phyloP scores from a whole-genome alignment of 30 jellyfish, hydroid and myxozoan genomes.

The Hydra vulgaris region DNA sequence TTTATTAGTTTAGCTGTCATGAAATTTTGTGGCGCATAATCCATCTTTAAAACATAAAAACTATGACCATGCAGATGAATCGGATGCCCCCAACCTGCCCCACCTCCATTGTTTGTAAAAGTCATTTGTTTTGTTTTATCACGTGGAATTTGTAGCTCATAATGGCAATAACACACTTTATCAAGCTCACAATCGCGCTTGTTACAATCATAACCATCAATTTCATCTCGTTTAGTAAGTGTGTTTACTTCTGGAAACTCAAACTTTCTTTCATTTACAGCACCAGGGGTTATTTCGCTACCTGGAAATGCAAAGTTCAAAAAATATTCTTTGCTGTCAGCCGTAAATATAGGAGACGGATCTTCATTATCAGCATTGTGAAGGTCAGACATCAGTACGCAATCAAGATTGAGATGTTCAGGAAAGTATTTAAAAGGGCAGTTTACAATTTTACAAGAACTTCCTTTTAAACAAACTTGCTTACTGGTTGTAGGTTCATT shows the following conservation, averaged over 20 bases:
- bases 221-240: constrained; percentile 55
- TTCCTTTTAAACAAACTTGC: constrained; percentile 29
- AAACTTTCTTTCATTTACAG: constrained; percentile 76
- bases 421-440: constrained; percentile 81
- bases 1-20: constrained; percentile 59
- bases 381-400: constrained; percentile 57
- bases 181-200: constrained; percentile 72
- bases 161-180: constrained; percentile 70
- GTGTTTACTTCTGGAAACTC: constrained; percentile 77
- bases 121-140: constrained; percentile 76
- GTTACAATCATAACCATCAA: constrained; percentile 71
- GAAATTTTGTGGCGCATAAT: constrained; percentile 56
- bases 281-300: constrained; percentile 64
- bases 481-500: constrained; percentile 49
- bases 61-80: too few relatives aligned
- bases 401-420: constrained; percentile 22
- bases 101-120: constrained; percentile 71
- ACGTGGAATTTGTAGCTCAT: constrained; percentile 50
- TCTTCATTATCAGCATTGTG: constrained; percentile 36
- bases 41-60: constrained; percentile 66
- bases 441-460: constrained; percentile 48
- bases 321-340: constrained; percentile 62
- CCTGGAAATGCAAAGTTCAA: constrained; percentile 85
- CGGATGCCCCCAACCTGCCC: constrained; percentile 88
- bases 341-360: constrained; percentile 43